Conservation (phyloP, 2,797 vertebrate species). For the Eurystomus glaucurus region DNA sequence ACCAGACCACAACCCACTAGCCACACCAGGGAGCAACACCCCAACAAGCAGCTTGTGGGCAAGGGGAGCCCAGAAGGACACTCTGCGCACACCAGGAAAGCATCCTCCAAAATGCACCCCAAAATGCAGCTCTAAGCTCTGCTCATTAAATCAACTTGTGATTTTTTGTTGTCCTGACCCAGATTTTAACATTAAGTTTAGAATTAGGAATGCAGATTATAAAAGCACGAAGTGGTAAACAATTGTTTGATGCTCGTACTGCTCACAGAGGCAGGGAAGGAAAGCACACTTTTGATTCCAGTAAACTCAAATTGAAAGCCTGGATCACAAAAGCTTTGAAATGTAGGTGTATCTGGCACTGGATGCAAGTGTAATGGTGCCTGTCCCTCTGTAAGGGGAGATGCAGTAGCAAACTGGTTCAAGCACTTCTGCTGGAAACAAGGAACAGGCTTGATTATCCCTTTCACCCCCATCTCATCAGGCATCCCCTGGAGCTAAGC, state of each 20-base stretch:
- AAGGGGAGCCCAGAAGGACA: background rate
- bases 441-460: background rate
- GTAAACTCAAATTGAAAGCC: background rate
- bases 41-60: accelerated
- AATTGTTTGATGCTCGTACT: conserved; percentile 44
- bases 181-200: background rate
- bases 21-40: background rate
- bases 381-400: background rate
- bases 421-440: background rate
- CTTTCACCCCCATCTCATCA: background rate
- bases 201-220: conserved; percentile 45
- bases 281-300: background rate
- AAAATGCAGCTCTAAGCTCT: background rate
- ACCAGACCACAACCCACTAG: no score
- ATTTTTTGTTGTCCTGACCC: background rate
- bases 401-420: background rate
- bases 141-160: background rate
- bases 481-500: conserved; percentile 23
- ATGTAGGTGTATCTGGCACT: background rate
- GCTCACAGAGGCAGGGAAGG: background rate
- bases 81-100: background rate
- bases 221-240: conserved; percentile 37
- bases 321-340: background rate
- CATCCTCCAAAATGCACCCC: accelerated
- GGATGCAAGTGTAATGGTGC: background rate